Evolutionary conservation across 2,797 vertebrate genomes (phyloP).

Genomic region (Emydoidea blandingii): DNA sequence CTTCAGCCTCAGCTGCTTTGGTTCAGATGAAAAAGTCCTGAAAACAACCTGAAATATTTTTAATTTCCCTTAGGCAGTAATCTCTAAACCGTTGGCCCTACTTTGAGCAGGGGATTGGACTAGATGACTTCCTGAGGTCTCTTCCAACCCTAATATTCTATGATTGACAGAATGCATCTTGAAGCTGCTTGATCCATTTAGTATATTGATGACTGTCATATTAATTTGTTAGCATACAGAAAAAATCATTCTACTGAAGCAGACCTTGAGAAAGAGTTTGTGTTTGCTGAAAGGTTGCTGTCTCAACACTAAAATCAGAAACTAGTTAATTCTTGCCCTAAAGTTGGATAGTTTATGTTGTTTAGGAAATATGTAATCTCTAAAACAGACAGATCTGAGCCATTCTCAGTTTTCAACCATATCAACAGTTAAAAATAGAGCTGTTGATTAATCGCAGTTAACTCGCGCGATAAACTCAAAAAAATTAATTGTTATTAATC

Average conservation of each 20-base stretch:
- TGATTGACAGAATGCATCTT: neutral
- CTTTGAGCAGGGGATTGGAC: too few relatives aligned
- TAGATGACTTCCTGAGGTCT: too few relatives aligned
- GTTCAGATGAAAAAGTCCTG: slow-evolving; percentile 24
- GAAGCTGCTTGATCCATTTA: slow-evolving; percentile 16
- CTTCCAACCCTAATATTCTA: too few relatives aligned
- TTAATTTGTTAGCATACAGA: neutral
- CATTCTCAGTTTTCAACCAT: neutral
- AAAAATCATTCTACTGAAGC: neutral
- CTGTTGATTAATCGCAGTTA: too few relatives aligned
- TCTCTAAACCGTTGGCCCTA: neutral
- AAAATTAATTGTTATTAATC: too few relatives aligned
- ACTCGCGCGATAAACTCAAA: too few relatives aligned
- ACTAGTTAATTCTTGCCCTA: neutral
- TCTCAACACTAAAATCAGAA: neutral
- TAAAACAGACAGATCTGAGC: neutral
- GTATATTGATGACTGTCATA: neutral
- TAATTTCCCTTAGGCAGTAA: neutral
- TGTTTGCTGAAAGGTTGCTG: neutral
- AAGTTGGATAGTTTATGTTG: neutral
- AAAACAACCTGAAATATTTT: neutral
- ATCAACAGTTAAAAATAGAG: neutral
- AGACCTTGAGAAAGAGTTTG: neutral
- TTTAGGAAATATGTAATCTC: neutral
- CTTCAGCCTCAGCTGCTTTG: slow-evolving; percentile 3